Evolutionary conservation across 2,888 invertebrate genomes (phyloP), one percentile per base, ranked within the genome.

Genomic region (Molanna angustata): DNA sequence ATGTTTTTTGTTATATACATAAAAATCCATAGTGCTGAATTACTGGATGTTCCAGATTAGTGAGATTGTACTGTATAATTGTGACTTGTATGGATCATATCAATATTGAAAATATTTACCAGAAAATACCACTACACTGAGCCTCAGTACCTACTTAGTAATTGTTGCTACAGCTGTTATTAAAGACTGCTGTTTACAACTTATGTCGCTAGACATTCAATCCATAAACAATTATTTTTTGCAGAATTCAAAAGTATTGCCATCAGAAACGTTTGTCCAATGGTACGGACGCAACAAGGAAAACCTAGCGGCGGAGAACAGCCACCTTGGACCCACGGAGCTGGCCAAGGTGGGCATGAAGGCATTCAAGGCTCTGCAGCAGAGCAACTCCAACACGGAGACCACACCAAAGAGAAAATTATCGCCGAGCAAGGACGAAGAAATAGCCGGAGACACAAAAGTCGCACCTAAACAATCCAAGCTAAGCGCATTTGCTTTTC

Each of bases 261-360:
- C 68, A 21, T 72, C 72, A n/a, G 78, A 80, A 64, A 72, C 76
- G 3, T 85, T 84, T 62, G 68, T 80, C 17, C 72, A 74, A 22
- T 86, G 85, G 85, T 83, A 79, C 59, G 69, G 74, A 1, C 74
- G 78, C 52, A 80, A 83, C 63, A 83, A 80, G 63, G 61, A 71
- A 2, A 61, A 65, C 9, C 64, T 86, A n/a, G 76, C 81, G 61
- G 69, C 69, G 39, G 77, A 83, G 61, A 72, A 80, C 62, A 79
- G 83, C 0, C 78, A 79, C 7, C 62, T 79, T 9, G 71, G 72
- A 3, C 68, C 75, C 0, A 67, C 74, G 0, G 83, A 84, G 54
- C 64, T 85, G 42, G 78, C 80, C 0, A 79, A 82, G 54, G 66
- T 75, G 4, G 80, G 79, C 4, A 72, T 80, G 22, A 70, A 72